A percentile compares a stretch with the other conserved stretches of the same genome.
Evolutionary conservation across 1,140 invertebrate genomes (phyloP).

Genomic region (Amyelois transitella): DNA sequence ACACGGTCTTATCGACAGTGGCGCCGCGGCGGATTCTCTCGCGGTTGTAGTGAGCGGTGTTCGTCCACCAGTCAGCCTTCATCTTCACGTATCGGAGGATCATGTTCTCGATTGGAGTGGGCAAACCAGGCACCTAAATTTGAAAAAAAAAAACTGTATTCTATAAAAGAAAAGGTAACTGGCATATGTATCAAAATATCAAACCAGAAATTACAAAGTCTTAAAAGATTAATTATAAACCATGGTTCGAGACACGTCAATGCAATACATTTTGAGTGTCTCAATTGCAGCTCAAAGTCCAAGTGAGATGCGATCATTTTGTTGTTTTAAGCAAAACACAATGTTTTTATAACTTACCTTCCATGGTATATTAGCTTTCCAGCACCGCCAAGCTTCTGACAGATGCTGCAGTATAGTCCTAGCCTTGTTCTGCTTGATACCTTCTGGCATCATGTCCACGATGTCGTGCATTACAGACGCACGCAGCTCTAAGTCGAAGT

Average conservation of each 20-base stretch:
- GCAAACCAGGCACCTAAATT: conserved; percentile 91
- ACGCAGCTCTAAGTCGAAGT: conserved; percentile 98
- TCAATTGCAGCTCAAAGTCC: too few relatives aligned
- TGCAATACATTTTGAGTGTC: too few relatives aligned
- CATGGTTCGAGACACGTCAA: too few relatives aligned
- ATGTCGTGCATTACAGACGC: conserved; percentile 99
- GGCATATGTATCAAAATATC: too few relatives aligned
- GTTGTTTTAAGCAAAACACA: too few relatives aligned
- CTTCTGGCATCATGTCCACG: conserved; percentile 99
- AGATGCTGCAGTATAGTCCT: conserved; percentile 98
- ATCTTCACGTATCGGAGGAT: conserved; percentile 99
- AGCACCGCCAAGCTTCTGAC: conserved; percentile 99
- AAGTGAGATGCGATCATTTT: too few relatives aligned
- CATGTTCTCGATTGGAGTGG: conserved; percentile 99
- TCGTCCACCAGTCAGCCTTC: conserved; percentile 99
- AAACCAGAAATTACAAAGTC: too few relatives aligned
- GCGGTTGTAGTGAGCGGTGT: conserved; percentile 99
- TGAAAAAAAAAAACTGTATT: background rate
- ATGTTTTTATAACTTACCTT: conserved; percentile 88
- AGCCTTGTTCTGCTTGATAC: conserved; percentile 99
- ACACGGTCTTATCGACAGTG: conserved; percentile 99
- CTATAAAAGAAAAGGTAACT: too few relatives aligned
- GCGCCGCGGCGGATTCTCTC: conserved; percentile 95
- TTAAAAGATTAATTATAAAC: too few relatives aligned
- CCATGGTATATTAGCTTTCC: conserved; percentile 99